A percentile compares a stretch with the other conserved stretches of the same genome.
Conservation (phyloP, 23 tunicate species). For the Aplidium turbinatum region DNA sequence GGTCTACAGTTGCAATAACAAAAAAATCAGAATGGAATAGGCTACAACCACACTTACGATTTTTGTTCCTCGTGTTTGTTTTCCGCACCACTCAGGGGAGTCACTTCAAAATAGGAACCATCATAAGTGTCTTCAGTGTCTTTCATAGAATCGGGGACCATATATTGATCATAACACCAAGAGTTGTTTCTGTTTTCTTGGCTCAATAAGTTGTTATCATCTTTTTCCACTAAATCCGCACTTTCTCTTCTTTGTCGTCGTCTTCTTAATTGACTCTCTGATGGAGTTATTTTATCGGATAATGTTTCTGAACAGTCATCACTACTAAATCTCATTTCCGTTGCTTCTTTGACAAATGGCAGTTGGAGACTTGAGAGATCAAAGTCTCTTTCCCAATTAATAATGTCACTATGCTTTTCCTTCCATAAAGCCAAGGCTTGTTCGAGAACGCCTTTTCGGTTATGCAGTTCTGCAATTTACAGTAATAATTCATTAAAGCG, state of each 20-base stretch:
- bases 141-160: not conserved
- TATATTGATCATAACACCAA: conserved; percentile 4
- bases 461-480: conserved; percentile 24
- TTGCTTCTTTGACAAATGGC: not conserved
- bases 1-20: no score
- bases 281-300: no score
- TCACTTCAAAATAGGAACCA: conserved; percentile 31
- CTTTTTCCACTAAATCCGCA: no score
- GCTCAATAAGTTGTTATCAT: no score
- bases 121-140: not conserved
- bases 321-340: not conserved
- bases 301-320: no score
- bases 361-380: not conserved
- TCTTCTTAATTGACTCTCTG: no score
- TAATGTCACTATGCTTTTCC: conserved; percentile 17
- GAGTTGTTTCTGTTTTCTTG: no score
- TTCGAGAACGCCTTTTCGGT: conserved; percentile 22
- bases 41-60: not conserved
- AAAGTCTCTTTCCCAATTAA: conserved; percentile 7
- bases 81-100: not conserved
- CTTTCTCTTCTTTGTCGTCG: no score
- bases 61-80: not conserved
- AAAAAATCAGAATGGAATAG: no score
- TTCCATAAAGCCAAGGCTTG: conserved; percentile 24
- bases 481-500: no score